These are phyloP conservation scores for Epizoanthus stellaris DNA, from an alignment of 92 coral and sea anemone genomes.

Conservation along the genomic window DNA sequence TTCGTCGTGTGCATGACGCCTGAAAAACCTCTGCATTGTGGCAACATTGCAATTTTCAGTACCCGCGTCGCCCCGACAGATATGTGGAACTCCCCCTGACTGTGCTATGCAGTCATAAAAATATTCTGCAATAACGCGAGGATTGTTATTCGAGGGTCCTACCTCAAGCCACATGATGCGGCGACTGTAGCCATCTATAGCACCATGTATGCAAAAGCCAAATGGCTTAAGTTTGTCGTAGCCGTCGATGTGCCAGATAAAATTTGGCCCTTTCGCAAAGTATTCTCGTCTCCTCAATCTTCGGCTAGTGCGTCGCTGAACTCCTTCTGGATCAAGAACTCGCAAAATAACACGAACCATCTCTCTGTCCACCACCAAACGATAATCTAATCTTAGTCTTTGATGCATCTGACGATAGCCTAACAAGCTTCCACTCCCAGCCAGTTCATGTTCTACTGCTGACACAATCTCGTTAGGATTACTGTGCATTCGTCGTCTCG, in stretches of 20 bases:
- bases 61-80: conserved; percentile 18
- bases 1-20: conserved; percentile 27
- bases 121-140: background rate
- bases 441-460: conserved; percentile 19
- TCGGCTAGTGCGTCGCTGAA: conserved; percentile 6
- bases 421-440: conserved; percentile 34
- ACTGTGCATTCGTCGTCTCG: background rate
- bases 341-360: conserved; percentile 37
- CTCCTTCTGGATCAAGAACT: conserved; percentile 41
- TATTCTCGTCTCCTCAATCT: conserved; percentile 45
- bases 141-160: conserved; percentile 21
- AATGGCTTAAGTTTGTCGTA: too few relatives aligned
- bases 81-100: conserved; percentile 8
- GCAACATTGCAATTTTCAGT: conserved; percentile 36
- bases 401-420: conserved; percentile 50
- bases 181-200: background rate
- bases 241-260: conserved; percentile 15
- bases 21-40: conserved; percentile 26
- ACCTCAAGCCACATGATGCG: conserved; percentile 7
- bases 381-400: conserved; percentile 33
- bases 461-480: conserved; percentile 6
- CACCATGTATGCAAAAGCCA: background rate
- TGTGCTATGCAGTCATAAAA: background rate
- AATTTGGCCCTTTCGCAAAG: conserved; percentile 36
- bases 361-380: conserved; percentile 29